Conservation (phyloP, 1,140 invertebrate species). For the Micrasema longulum region DNA sequence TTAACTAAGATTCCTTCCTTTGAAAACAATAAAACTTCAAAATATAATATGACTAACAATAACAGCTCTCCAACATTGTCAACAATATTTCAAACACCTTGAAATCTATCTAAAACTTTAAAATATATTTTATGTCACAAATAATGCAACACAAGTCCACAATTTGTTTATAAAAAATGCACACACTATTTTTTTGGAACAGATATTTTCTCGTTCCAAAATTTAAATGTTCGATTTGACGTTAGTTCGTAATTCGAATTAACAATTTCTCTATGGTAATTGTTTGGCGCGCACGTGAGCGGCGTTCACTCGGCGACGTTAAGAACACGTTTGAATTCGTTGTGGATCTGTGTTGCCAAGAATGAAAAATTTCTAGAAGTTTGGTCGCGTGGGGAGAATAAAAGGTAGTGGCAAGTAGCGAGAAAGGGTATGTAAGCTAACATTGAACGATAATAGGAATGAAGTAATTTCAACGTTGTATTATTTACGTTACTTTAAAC, state of each 20-base stretch:
- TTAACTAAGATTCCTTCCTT: too few species aligned
- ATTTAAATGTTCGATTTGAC: slow-evolving; percentile 1
- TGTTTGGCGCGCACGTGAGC: not conserved
- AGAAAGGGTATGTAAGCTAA: slow-evolving; percentile 8
- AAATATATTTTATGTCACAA: too few species aligned
- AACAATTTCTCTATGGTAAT: slow-evolving; percentile 19
- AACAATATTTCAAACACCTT: not conserved
- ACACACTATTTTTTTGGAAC: not conserved
- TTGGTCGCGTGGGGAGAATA: slow-evolving; percentile 1
- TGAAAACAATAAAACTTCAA: too few species aligned
- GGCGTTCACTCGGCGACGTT: slow-evolving; percentile 4
- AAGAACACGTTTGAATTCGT: slow-evolving; percentile 19
- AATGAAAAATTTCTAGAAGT: not conserved
- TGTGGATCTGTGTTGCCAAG: not conserved
- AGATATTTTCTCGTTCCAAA: not conserved
- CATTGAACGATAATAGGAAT: too few species aligned
- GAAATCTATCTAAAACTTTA: too few species aligned
- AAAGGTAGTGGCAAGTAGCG: not conserved
- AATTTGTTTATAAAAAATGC: slow-evolving; percentile 4
- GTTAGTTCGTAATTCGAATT: slow-evolving; percentile 5
- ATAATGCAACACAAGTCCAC: too few species aligned
- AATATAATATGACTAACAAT: too few species aligned
- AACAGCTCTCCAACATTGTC: slow-evolving; percentile 2
- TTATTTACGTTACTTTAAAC: too few species aligned
- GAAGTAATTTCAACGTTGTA: too few species aligned